Base-by-base conservation (phyloP, 2,113 vertebrate species). In the Coracopsis vasa region DNA sequence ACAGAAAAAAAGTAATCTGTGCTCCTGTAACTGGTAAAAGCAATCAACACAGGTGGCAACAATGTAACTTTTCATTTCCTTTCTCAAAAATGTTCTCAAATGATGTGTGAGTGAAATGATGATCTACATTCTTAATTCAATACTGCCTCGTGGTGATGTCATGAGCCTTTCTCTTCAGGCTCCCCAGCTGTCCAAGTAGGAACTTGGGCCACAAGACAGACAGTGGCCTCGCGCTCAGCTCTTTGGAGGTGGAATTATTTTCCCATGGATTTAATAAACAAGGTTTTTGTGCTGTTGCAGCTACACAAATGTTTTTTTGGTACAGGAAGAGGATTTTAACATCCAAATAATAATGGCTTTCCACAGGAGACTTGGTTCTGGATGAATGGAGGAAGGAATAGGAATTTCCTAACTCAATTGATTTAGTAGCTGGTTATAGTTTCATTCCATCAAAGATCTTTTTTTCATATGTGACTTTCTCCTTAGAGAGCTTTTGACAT, bases 281-380 rank as follows among this genome's bases (percentile, higher is more conserved):
- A 81, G 41, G 50, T 29, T 95, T 96, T 95, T 96, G 70, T 70
- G 83, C 87, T 95, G 83, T 92, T 95, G 92, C 84, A 93, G 88
- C 64, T 83, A 92, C 41, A 88, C 58, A 92, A 86, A 90, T 95
- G 35, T 85, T 94, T 94, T 94, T 94, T 61, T 92, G 53, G 58
- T 93, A 84, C 95, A 97, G 97, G 97, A 98, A 98, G 87, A 94
- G 92, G 79, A 97, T 93, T 97, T 98, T 96, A 94, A 96, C 97
- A 94, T 96, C 88, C 92, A 92, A 97, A 88, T 91, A 94, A 95
- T 97, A 96, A 97, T 91, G 90, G 96, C 82, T 94, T 97, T 90
- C 91, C 95, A 95, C 61, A 97, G 96, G 96, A 97, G 80, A 86
- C 83, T 77, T n/a, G 69, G 86, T 96, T 97, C 96, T 93, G 95